Evolutionary conservation across 1,140 invertebrate genomes (phyloP).

Genomic region (Rhopalosiphum maidis): DNA sequence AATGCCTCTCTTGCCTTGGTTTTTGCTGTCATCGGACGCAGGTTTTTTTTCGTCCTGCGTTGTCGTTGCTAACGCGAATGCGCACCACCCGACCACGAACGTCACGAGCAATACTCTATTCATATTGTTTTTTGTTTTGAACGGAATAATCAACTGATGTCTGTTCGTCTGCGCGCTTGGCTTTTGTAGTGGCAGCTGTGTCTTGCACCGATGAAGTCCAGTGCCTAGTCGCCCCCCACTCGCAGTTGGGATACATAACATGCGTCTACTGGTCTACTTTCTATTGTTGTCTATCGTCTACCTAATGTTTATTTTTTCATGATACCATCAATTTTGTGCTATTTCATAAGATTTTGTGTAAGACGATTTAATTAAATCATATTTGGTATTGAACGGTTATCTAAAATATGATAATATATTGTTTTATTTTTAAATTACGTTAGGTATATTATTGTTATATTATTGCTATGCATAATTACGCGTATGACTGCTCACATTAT

Average conservation of each 20-base stretch:
- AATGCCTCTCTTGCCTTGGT: constrained; percentile 17
- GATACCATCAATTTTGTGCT: not conserved
- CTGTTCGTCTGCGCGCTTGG: constrained; percentile 61
- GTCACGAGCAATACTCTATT: not conserved
- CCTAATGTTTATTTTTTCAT: not conserved
- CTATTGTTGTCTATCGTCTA: not conserved
- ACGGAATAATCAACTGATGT: constrained; percentile 49
- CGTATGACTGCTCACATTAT: no score
- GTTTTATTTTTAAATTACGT: not conserved
- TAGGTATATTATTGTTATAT: no score
- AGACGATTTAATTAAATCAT: not conserved
- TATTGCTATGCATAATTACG: no score
- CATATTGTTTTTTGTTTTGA: constrained; percentile 58
- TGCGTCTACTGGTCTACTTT: not conserved
- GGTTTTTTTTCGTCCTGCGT: not conserved
- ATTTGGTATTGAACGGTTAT: not conserved
- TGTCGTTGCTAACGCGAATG: not conserved
- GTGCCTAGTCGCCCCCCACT: not conserved
- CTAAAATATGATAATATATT: not conserved
- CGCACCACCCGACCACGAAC: not conserved
- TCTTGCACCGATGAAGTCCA: not conserved
- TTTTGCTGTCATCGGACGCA: not conserved
- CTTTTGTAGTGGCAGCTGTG: constrained; percentile 60
- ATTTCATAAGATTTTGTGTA: not conserved
- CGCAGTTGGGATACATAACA: not conserved